Base-by-base conservation (phyloP, 2,888 invertebrate species). In the Agrenia bidenticulata region DNA sequence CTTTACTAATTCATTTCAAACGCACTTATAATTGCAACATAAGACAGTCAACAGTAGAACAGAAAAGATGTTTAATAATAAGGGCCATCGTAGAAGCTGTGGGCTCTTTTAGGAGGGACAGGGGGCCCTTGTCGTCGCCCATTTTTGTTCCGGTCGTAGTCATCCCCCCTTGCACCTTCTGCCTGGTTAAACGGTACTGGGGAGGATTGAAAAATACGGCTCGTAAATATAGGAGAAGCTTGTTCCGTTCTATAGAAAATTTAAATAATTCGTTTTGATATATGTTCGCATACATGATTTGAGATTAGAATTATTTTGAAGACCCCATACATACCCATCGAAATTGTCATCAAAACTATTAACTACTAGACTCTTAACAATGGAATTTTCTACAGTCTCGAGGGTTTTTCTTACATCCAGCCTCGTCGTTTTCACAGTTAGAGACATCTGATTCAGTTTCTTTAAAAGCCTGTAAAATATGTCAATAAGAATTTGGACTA, bases 181-280 rank as follows among this genome's bases (percentile, higher is more conserved):
- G 19, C 5, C n/a, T 23, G 23, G 51, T 21, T 51, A 32, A 59
- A 66, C 1, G 62, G 49, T 13, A 63, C 15, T 56, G 65, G 65
- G 42, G 65, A 53, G 15, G 62, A 56, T 1, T 37, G 54, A 51
- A 60, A 66, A 21, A 57, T 61, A 19, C 63, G 63, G 2, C 61
- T 50, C 21, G 42, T 56, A 55, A 69, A 64, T 60, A 69, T 66
- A 15, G 66, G 69, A 9, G 66, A 69, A n/a, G 65, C 66, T 17
- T 51, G 65, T 32, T 69, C 69, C 42, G 41, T 58, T 26, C 58
- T 58, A 2, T 53, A 7, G 24, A 53, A 24, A 39, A 39, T 39
- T 39, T n/a, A n/a, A n/a, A n/a, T n/a, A n/a, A n/a, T n/a, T n/a
- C n/a, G n/a, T n/a, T n/a, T n/a, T n/a, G n/a, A n/a, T n/a, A n/a